Evolutionary conservation across 2,113 vertebrate genomes (phyloP).

Genomic region (Echinops telfairi): DNA sequence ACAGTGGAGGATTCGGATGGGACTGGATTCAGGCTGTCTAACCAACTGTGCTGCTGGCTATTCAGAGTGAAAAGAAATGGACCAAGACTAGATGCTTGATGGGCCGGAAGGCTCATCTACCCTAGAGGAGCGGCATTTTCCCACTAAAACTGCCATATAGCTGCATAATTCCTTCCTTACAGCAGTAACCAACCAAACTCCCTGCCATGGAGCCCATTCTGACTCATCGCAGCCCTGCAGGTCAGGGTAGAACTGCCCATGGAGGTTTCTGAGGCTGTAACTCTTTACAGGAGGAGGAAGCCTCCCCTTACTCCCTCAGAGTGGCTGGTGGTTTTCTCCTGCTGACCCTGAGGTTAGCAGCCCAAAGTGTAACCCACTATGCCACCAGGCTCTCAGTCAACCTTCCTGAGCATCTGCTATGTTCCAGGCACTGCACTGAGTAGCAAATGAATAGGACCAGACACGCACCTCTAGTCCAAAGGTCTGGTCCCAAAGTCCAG

Average conservation of each 20-base stretch:
- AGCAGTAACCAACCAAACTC: no score
- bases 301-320: no score
- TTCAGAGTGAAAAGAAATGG: neutral
- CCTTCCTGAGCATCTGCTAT: constrained; percentile 10
- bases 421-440: constrained; percentile 14
- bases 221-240: no score
- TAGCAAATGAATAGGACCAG: neutral
- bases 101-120: neutral
- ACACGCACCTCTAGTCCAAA: neutral
- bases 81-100: neutral
- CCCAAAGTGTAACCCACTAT: no score
- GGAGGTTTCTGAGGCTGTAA: no score
- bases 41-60: neutral
- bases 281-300: no score
- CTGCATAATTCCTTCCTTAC: no score
- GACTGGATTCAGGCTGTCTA: neutral
- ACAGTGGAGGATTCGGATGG: neutral
- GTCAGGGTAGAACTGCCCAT: no score
- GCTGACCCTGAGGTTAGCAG: no score
- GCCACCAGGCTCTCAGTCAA: neutral
- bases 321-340: no score
- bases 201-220: no score
- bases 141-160: neutral
- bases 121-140: neutral
- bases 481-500: neutral